A percentile compares a stretch with the other conserved stretches of the same genome.
phyloP scores from a whole-genome alignment of 2,888 invertebrate species.

The Tortrix viridana region DNA sequence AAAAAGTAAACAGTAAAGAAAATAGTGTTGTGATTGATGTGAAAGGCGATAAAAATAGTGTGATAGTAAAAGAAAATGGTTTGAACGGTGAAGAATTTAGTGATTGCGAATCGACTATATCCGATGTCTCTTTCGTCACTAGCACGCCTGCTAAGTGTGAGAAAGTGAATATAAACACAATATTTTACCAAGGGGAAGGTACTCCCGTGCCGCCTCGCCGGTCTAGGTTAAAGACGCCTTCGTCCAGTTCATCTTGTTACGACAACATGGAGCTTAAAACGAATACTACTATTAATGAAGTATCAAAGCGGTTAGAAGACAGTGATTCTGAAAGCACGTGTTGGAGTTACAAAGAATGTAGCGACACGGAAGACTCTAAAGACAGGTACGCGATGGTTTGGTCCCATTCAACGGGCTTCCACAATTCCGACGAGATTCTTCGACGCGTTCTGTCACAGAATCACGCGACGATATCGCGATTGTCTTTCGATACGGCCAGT shows the following conservation, averaged over 20 bases:
- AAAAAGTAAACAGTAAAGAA: not conserved
- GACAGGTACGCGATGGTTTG: conserved; percentile 72
- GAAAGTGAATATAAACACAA: conserved; percentile 52
- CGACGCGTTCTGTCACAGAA: conserved; percentile 65
- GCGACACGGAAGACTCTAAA: conserved; percentile 55
- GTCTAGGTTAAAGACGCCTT: conserved; percentile 59
- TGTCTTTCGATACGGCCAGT: conserved; percentile 72
- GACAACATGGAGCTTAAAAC: conserved; percentile 56
- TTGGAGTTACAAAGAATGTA: conserved; percentile 79
- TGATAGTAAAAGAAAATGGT: conserved; percentile 38
- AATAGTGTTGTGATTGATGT: conserved; percentile 8
- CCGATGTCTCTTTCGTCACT: conserved; percentile 65
- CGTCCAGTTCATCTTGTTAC: conserved; percentile 55
- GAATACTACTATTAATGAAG: conserved; percentile 45
- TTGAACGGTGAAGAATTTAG: conserved; percentile 53
- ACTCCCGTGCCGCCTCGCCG: conserved; percentile 66
- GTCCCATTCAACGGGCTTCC: conserved; percentile 77
- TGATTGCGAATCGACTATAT: conserved; percentile 66
- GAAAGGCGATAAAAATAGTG: conserved; percentile 5
- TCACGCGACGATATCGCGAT: conserved; percentile 67
- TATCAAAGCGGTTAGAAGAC: conserved; percentile 54
- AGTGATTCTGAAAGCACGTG: conserved; percentile 77
- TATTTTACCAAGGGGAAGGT: conserved; percentile 55
- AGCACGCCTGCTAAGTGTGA: conserved; percentile 62
- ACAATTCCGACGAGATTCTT: conserved; percentile 73